Conservation (phyloP, 1,140 invertebrate species). For the Conus ventricosus region DNA sequence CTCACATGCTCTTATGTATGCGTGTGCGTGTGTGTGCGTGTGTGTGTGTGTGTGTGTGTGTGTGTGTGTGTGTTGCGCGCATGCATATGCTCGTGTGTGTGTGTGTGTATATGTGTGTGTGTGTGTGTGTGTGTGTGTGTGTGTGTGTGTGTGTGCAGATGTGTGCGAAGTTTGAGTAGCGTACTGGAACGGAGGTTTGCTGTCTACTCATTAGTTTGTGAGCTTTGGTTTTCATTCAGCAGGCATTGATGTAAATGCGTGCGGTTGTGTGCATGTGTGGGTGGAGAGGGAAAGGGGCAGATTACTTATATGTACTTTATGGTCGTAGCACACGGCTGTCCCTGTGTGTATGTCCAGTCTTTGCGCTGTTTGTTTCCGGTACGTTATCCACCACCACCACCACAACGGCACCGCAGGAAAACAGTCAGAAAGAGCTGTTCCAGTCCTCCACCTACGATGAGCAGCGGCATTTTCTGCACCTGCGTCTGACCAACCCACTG, state of each 20-base stretch:
- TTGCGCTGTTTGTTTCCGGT: too few species aligned
- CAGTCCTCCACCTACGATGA: slow-evolving; percentile 20
- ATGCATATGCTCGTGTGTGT: background rate
- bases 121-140: background rate
- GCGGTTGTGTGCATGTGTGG: background rate
- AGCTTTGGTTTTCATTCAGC: too few species aligned
- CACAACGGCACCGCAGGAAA: background rate
- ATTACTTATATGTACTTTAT: too few species aligned
- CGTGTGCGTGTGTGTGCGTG: background rate
- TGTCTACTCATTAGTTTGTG: too few species aligned
- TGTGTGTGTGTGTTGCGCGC: background rate
- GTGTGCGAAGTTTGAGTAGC: background rate
- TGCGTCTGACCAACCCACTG: slow-evolving; percentile 13
- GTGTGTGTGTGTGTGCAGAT: background rate
- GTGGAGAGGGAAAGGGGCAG: background rate
- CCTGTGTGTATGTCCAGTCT: too few species aligned
- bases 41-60: slow-evolving; percentile 1
- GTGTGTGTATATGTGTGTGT: background rate
- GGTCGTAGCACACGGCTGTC: too few species aligned
- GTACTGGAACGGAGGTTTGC: too few species aligned
- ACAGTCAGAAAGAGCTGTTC: slow-evolving; percentile 22
- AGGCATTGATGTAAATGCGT: background rate
- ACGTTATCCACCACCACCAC: too few species aligned
- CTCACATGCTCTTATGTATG: background rate
- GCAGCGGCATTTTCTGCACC: slow-evolving; percentile 35